Evolutionary conservation across 2,797 vertebrate genomes (phyloP).

Genomic region (Chloroceryle inda): DNA sequence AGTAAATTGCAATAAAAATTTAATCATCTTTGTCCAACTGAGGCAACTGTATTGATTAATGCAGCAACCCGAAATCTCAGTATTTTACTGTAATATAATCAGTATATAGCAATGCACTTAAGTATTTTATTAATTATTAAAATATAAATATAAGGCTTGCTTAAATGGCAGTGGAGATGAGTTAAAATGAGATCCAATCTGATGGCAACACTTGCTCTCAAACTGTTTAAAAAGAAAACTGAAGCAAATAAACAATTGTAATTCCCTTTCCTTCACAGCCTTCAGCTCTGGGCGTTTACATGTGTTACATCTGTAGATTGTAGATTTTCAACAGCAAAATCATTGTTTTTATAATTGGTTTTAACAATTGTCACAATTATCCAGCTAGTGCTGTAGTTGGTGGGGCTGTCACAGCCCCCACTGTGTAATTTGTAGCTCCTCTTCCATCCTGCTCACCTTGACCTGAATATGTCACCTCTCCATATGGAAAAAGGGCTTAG

Average conservation of each 20-base stretch:
- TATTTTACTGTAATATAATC: slow-evolving; percentile 39
- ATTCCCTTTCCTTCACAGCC: not conserved
- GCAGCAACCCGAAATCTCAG: not conserved
- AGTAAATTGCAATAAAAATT: slow-evolving; percentile 65
- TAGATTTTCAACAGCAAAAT: not conserved
- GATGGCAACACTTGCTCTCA: not conserved
- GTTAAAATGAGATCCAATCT: not conserved
- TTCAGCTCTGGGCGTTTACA: not conserved
- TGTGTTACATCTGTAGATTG: not conserved
- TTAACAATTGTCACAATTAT: no score
- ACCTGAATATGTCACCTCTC: not conserved
- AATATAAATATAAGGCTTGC: not conserved
- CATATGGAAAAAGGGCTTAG: not conserved
- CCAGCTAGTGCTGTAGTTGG: not conserved
- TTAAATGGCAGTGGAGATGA: not conserved
- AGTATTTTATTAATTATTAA: slow-evolving; percentile 54
- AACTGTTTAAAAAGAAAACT: not conserved
- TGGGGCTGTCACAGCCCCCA: not conserved
- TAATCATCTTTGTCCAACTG: slow-evolving; percentile 57
- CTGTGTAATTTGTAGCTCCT: not conserved
- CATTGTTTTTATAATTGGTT: not conserved
- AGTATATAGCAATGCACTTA: not conserved
- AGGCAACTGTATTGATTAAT: slow-evolving; percentile 60
- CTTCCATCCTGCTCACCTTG: not conserved
- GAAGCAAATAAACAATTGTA: not conserved